phyloP scores from a whole-genome alignment of 2,888 invertebrate genomes.

The Calameuta filiformis region DNA sequence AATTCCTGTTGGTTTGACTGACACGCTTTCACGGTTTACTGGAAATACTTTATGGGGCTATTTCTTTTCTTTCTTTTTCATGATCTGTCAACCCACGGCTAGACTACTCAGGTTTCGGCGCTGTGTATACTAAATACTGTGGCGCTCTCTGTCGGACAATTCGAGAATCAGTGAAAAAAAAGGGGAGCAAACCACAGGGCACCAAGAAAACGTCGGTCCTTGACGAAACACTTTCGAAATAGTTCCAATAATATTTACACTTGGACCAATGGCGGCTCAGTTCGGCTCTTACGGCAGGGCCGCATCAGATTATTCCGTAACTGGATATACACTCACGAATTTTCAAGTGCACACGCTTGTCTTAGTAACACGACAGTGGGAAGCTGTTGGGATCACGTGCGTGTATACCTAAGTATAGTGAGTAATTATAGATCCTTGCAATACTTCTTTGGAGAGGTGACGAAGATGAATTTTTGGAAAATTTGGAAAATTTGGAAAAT shows the following conservation, averaged over 20 bases:
- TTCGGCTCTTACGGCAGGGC: background rate
- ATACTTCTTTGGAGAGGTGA: background rate
- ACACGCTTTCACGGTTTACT: background rate
- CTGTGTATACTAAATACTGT: background rate
- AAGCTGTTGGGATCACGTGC: background rate
- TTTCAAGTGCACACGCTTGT: background rate
- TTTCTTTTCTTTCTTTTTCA: background rate
- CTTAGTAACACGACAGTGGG: background rate
- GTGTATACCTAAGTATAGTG: background rate
- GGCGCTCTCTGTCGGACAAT: background rate
- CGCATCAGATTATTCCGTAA: background rate
- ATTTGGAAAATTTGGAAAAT: background rate
- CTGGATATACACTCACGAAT: background rate
- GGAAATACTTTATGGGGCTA: background rate
- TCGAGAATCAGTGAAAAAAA: background rate
- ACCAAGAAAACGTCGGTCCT: background rate
- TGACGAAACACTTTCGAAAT: constrained; percentile 1
- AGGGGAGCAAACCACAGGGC: background rate
- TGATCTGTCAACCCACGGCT: background rate
- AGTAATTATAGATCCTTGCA: too few species aligned
- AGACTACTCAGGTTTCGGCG: background rate
- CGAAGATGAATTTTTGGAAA: background rate
- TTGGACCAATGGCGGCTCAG: background rate
- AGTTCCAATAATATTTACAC: constrained; percentile 13
- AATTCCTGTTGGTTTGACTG: background rate